phyloP scores from a whole-genome alignment of 1,140 invertebrate genomes.

The Heliothis subflexa region DNA sequence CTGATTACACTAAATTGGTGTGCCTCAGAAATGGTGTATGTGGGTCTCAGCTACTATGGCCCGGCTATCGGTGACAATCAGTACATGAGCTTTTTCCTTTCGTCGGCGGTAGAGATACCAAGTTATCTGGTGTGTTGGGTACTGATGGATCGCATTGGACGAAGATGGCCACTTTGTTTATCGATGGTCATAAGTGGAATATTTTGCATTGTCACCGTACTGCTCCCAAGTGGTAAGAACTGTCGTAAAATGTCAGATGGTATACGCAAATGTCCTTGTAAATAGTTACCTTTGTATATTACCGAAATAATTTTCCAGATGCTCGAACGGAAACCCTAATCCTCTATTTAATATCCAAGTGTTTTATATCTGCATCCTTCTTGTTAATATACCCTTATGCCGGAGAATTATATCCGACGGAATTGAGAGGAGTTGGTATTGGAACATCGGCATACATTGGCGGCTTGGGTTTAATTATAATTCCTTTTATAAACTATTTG shows the following conservation, averaged over 20 bases:
- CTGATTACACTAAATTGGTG: conserved; percentile 91
- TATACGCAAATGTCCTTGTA: conserved; percentile 22
- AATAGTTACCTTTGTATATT: conserved; percentile 14
- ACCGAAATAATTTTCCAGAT: conserved; percentile 86
- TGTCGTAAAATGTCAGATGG: not conserved
- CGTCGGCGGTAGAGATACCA: conserved; percentile 93
- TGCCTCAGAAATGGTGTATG: conserved; percentile 93
- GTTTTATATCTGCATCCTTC: conserved; percentile 95
- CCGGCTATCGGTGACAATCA: conserved; percentile 94
- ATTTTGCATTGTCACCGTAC: conserved; percentile 93
- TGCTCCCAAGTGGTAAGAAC: conserved; percentile 89
- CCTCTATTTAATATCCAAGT: conserved; percentile 95
- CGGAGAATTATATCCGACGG: conserved; percentile 95
- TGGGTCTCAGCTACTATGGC: conserved; percentile 95
- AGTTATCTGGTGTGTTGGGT: conserved; percentile 94
- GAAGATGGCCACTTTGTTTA: conserved; percentile 93
- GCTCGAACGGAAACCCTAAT: conserved; percentile 90
- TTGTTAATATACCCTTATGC: conserved; percentile 96
- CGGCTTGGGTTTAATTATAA: conserved; percentile 94
- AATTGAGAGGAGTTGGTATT: conserved; percentile 94
- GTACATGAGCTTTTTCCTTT: conserved; percentile 94
- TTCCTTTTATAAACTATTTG: conserved; percentile 96
- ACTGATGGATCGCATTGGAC: conserved; percentile 93
- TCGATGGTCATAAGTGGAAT: conserved; percentile 94
- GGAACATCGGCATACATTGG: conserved; percentile 96